phyloP scores from a whole-genome alignment of 1,140 invertebrate genomes.

The Tetranychus urticae region DNA sequence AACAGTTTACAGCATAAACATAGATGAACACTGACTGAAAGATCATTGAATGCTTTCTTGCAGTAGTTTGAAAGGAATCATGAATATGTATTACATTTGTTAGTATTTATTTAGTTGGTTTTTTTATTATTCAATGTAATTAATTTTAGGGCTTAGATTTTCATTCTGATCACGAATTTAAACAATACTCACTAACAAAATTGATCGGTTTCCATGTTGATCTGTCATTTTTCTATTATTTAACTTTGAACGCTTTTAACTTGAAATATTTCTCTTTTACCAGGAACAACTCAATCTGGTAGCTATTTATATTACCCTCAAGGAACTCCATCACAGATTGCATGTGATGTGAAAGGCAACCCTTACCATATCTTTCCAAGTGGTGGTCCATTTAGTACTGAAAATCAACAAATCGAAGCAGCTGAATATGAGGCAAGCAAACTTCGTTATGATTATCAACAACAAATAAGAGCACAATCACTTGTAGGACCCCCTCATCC shows the following conservation, averaged over 20 bases:
- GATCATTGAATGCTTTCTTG: too few relatives aligned
- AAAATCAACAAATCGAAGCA: neutral
- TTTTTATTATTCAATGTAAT: too few relatives aligned
- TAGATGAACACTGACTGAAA: too few relatives aligned
- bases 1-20: too few relatives aligned
- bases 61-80: too few relatives aligned
- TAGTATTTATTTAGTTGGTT: neutral
- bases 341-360: neutral
- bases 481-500: neutral
- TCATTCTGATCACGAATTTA: too few relatives aligned
- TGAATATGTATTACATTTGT: neutral
- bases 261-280: too few relatives aligned
- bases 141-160: too few relatives aligned
- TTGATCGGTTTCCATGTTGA: too few relatives aligned
- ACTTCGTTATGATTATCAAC: neutral
- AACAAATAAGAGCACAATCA: neutral
- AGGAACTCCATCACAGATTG: neutral
- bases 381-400: neutral
- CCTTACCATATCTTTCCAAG: constrained; percentile 1
- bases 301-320: neutral
- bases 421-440: neutral
- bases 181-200: too few relatives aligned
- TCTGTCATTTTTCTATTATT: too few relatives aligned
- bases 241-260: too few relatives aligned
- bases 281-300: neutral